These are phyloP conservation scores for Sus scrofa DNA, from an alignment of 2,113 vertebrate species.

Conservation along the genomic window T2T-Sscrofa CM000817.6:86079001-86079500, in stretches of 20 bases:
- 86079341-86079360: not conserved
- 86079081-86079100: no score
- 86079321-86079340: not conserved
- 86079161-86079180: no score
- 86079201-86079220: no score
- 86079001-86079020: slow-evolving; percentile 23
- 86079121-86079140: no score
- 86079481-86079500: slow-evolving; percentile 37
- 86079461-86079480: not conserved
- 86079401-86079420: not conserved
- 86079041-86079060: not conserved
- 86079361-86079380: slow-evolving; percentile 41
- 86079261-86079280: no score
- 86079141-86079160: no score
- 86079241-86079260: no score
- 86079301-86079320: no score
- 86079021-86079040: not conserved
- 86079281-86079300: no score
- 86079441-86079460: not conserved
- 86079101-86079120: no score
- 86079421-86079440: not conserved
- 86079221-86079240: no score
- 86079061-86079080: not conserved
- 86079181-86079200: no score
- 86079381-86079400: slow-evolving; percentile 54